phyloP scores from a whole-genome alignment of 2,888 invertebrate species.

The Sphinx pinastri region DNA sequence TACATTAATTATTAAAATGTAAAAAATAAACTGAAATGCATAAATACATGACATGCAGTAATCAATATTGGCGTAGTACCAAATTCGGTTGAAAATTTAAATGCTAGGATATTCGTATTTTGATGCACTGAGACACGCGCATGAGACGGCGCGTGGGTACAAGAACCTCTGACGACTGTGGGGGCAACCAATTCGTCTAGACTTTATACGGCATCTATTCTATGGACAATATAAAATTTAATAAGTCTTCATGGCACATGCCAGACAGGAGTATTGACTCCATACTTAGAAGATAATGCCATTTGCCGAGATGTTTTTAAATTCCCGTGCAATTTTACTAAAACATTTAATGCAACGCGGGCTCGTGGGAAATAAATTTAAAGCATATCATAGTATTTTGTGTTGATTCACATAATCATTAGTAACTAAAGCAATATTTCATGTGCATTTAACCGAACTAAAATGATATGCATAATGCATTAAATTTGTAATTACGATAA shows the following conservation, averaged over 20 bases:
- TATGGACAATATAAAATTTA: constrained; percentile 9
- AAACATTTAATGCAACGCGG: neutral
- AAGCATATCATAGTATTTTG: neutral
- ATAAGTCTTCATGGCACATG: constrained; percentile 42
- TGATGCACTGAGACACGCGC: neutral
- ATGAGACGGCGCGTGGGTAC: constrained; percentile 1
- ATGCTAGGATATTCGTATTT: neutral
- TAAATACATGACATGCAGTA: constrained; percentile 2
- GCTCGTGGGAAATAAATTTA: neutral
- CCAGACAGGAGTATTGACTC: constrained; percentile 3
- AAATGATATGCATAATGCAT: neutral
- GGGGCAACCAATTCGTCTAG: constrained; percentile 23
- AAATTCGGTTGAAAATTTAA: constrained; percentile 24
- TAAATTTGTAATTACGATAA: neutral
- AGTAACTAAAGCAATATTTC: neutral
- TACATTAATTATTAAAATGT: too few species aligned
- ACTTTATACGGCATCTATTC: neutral
- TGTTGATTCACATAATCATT: neutral
- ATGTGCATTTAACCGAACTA: neutral
- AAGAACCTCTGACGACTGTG: constrained; percentile 31
- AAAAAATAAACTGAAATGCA: constrained; percentile 4
- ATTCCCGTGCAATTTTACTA: neutral
- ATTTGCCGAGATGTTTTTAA: neutral
- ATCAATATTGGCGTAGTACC: constrained; percentile 26
- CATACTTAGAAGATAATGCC: neutral